Evolutionary conservation across 2,888 invertebrate species (phyloP).

Genomic region (Watsonalla binaria): DNA sequence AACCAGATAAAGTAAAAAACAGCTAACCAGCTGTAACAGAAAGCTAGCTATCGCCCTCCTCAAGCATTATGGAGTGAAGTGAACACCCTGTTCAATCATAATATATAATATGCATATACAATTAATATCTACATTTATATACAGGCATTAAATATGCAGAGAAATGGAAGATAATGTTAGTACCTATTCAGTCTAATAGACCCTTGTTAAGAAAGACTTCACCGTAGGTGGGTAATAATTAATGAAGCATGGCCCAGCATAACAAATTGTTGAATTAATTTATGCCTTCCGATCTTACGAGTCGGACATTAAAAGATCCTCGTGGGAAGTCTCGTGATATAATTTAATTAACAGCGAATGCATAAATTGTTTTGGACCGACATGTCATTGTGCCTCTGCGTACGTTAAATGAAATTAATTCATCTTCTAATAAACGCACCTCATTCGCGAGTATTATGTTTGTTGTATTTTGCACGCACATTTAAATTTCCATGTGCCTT

Average conservation of each 20-base stretch:
- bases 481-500: background rate
- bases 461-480: conserved; percentile 3
- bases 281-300: conserved; percentile 61
- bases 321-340: conserved; percentile 45
- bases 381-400: conserved; percentile 11
- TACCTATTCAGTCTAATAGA: conserved; percentile 11
- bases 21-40: too few relatives aligned
- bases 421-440: conserved; percentile 3
- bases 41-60: too few relatives aligned
- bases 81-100: too few relatives aligned
- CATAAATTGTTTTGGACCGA: conserved; percentile 40
- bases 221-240: conserved; percentile 14
- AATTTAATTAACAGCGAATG: conserved; percentile 57
- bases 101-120: too few relatives aligned
- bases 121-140: too few relatives aligned
- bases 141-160: background rate
- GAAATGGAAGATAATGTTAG: conserved; percentile 3
- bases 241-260: conserved; percentile 45
- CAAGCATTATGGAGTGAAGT: too few relatives aligned
- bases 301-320: conserved; percentile 60
- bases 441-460: background rate
- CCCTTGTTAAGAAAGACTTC: background rate
- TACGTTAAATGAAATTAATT: conserved; percentile 12
- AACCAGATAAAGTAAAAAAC: too few relatives aligned
- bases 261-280: conserved; percentile 60